Evolutionary conservation across 2,113 vertebrate genomes (phyloP).

Genomic region (rabbit (Oryctolagus cuniculus)): DNA sequence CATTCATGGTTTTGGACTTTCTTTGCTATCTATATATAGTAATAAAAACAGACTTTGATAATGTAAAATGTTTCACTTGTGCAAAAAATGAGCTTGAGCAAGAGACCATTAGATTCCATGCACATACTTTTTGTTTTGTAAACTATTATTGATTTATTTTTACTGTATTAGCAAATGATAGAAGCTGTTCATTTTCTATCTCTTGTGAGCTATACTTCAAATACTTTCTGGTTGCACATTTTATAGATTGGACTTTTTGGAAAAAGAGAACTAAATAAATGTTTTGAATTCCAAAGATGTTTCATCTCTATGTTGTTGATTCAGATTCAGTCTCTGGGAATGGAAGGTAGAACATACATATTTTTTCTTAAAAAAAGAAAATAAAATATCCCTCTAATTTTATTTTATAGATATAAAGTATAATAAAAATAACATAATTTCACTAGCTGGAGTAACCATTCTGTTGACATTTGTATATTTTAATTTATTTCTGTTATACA

Average conservation of each 20-base stretch:
- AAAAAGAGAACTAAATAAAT: not conserved
- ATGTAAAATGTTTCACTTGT: slow-evolving; percentile 45
- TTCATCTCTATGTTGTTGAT: slow-evolving; percentile 3
- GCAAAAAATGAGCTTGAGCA: not conserved
- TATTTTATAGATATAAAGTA: not conserved
- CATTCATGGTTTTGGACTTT: not conserved
- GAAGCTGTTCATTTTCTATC: not conserved
- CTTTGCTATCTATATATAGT: not conserved
- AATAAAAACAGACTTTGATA: slow-evolving; percentile 44
- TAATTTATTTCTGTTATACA: not conserved
- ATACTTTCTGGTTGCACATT: not conserved
- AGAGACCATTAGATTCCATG: not conserved
- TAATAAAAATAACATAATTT: slow-evolving; percentile 9
- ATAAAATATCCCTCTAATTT: slow-evolving; percentile 1
- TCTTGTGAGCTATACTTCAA: not conserved
- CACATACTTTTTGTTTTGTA: slow-evolving; percentile 24
- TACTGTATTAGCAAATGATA: not conserved
- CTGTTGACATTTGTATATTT: not conserved
- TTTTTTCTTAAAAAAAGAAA: not conserved
- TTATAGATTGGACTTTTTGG: not conserved
- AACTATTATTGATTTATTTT: not conserved
- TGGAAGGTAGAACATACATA: not conserved
- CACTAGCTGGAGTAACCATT: not conserved
- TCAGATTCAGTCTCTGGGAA: not conserved
- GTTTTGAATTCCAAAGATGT: not conserved